Evolutionary conservation across 2,888 invertebrate species (phyloP), one percentile per base, ranked within the genome.

Genomic region (Orthosia gracilis): DNA sequence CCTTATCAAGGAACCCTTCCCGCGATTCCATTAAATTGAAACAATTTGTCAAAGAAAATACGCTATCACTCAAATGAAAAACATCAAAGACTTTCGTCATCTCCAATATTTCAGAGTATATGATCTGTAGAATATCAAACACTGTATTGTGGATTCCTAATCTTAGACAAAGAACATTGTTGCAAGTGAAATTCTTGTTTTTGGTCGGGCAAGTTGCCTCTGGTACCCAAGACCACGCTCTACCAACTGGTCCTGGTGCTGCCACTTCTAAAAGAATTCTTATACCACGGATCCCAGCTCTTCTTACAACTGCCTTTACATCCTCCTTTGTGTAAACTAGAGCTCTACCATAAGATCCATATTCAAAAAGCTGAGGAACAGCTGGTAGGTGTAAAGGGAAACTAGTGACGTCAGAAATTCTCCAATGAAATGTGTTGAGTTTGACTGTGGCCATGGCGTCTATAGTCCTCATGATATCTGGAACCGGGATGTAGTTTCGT

Each of bases 341-440:
- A 17, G 97, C 97, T 86, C 98, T 97, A 54, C 98, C 97, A 90
- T 98, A 98, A 0, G 98, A 98, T 23, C 99, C 99, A 90, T 98
- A 97, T 80, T 97, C 97, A 1, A 98, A 97, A 87, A 98, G 95
- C 89, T 98, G 97, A 0, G 98, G 98, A 69, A 97, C 96, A 65
- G 97, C 95, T 15, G 97, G 97, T 0, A 98, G 97, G 69, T 98
- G 97, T 88, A 98, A 97, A 0, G 99, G 99, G 92, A 99, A 99
- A 86, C 99, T 98, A 88, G 99, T 98, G 0, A 98, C 98, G 91
- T 99, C 99, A 0, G 98, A 97, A 64, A 98, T 97, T 86, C 98
- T 98, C 99, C 99, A 99, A 91, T 99, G 99, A 87, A 99, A 98
- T 0, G 98, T 98, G 92, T 99, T 99, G 50, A 99, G 94, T 94